Conservation (phyloP, 2,888 invertebrate genomes). For the Chrysodeixis includens region DNA sequence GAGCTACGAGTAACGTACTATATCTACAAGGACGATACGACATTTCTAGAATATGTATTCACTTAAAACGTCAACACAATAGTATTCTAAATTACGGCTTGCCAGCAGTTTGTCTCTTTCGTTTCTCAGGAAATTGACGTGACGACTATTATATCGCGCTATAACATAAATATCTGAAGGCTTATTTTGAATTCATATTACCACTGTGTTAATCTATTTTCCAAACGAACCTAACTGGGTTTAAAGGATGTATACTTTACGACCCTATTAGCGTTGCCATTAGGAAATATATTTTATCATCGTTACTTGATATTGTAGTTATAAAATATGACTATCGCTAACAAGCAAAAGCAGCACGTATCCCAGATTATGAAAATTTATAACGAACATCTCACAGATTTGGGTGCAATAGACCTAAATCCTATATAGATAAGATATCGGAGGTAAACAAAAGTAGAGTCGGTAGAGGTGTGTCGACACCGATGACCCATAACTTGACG, state of each 20-base stretch:
- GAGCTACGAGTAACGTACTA: constrained; percentile 8
- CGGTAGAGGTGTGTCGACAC: constrained; percentile 53
- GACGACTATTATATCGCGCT: neutral
- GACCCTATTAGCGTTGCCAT: neutral
- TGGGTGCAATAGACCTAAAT: constrained; percentile 56
- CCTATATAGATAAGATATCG: constrained; percentile 59
- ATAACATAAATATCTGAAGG: neutral
- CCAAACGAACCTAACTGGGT: neutral
- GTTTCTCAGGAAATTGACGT: neutral
- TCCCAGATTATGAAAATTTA: constrained; percentile 38
- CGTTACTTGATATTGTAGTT: constrained; percentile 2
- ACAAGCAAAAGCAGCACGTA: constrained; percentile 10
- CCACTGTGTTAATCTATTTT: neutral
- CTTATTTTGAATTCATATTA: neutral
- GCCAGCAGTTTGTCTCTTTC: neutral
- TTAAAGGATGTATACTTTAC: neutral
- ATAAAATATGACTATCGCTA: constrained; percentile 34
- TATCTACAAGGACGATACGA: constrained; percentile 10
- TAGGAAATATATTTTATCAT: neutral
- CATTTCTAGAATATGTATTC: constrained; percentile 13
- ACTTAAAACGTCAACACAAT: neutral
- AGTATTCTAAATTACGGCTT: neutral
- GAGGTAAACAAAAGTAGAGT: constrained; percentile 27
- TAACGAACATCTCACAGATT: constrained; percentile 40
- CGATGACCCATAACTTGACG: constrained; percentile 64